Conservation (phyloP, 1,140 invertebrate species). For the Phymorhynchus buccinoides region DNA sequence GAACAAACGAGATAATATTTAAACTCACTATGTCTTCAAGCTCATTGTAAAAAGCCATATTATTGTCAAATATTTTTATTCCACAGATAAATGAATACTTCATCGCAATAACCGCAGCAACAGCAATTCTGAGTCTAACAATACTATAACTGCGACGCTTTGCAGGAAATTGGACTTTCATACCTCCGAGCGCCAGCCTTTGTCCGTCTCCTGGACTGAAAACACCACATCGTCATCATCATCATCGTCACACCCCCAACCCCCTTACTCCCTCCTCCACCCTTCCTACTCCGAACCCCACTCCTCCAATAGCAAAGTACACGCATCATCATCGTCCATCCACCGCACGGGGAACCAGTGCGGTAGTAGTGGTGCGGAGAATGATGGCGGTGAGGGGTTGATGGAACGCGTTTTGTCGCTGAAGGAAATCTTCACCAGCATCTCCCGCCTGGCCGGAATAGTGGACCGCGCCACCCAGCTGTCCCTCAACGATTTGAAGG, state of each 20-base stretch:
- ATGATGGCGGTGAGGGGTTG: not conserved
- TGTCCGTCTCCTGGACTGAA: not conserved
- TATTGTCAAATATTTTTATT: too few species aligned
- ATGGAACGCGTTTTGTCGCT: slow-evolving; percentile 15
- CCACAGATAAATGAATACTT: too few species aligned
- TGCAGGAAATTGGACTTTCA: too few species aligned
- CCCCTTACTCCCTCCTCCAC: not conserved
- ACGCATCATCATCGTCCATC: not conserved
- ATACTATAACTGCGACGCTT: too few species aligned
- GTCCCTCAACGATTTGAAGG: slow-evolving; percentile 49
- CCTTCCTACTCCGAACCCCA: slow-evolving; percentile 19
- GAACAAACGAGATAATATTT: too few species aligned
- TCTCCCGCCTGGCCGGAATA: slow-evolving; percentile 43
- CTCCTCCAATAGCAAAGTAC: not conserved
- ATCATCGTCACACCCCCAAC: not conserved
- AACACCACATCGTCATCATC: not conserved
- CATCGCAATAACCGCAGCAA: too few species aligned
- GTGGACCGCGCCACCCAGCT: slow-evolving; percentile 49
- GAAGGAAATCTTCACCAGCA: slow-evolving; percentile 44
- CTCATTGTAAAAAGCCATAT: too few species aligned
- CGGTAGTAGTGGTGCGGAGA: not conserved
- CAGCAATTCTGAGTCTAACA: too few species aligned
- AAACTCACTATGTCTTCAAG: too few species aligned
- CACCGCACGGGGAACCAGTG: not conserved
- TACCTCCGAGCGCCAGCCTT: not conserved